phyloP scores from a whole-genome alignment of 2,888 invertebrate species.

The Panzeria rudis region DNA sequence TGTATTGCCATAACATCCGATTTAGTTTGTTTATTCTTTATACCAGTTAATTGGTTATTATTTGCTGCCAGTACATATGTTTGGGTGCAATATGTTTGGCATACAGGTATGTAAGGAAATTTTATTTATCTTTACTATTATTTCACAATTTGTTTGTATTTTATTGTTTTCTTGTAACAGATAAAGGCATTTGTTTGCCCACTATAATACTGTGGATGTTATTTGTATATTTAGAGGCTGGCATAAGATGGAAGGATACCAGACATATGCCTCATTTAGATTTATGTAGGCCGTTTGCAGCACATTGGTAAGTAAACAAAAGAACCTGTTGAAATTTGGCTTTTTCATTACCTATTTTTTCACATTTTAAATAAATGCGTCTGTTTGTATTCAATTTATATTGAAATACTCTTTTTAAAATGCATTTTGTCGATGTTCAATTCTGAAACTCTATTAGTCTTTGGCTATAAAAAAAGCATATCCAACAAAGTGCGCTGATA shows the following conservation, averaged over 20 bases:
- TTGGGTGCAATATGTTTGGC: conserved; percentile 99
- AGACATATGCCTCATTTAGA: conserved; percentile 94
- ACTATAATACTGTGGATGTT: conserved; percentile 97
- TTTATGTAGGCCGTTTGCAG: conserved; percentile 97
- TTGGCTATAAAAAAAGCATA: no score
- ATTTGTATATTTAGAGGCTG: conserved; percentile 97
- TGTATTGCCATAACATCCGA: conserved; percentile 99
- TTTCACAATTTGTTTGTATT: conserved; percentile 13
- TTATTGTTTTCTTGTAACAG: conserved; percentile 84
- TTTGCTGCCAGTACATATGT: conserved; percentile 99
- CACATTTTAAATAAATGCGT: not conserved
- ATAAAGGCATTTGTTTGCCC: conserved; percentile 96
- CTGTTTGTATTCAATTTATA: no score
- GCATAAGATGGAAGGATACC: conserved; percentile 92
- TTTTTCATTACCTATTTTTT: not conserved
- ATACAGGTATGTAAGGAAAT: conserved; percentile 88
- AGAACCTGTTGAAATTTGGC: not conserved
- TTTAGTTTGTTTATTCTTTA: conserved; percentile 99
- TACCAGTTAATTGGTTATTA: conserved; percentile 98
- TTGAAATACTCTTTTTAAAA: no score
- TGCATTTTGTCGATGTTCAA: no score
- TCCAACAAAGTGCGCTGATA: no score
- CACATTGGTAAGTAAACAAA: conserved; percentile 90
- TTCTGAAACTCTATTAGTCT: no score
- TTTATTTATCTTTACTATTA: not conserved